Conservation (phyloP, 2,797 vertebrate species). For the Gymnocypris eckloni region DNA sequence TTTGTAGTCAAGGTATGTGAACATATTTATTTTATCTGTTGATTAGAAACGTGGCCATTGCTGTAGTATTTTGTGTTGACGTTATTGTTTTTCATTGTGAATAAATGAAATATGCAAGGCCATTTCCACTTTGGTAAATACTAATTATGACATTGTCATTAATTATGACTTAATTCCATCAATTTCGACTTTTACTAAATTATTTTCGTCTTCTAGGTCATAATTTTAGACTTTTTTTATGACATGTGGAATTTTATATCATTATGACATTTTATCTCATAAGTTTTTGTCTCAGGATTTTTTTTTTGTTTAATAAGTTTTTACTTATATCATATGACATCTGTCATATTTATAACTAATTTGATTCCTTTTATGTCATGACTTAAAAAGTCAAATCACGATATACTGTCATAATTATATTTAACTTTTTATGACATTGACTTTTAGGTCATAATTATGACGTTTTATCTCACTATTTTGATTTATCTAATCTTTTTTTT, state of each 20-base stretch:
- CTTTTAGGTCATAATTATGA: neutral
- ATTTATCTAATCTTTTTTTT: too few species aligned
- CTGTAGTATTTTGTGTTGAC: neutral
- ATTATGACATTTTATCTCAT: too few species aligned
- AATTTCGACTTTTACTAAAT: neutral
- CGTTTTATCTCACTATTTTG: too few species aligned
- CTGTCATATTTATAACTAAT: too few species aligned
- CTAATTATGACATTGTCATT: neutral
- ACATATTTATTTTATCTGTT: neutral
- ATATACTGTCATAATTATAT: neutral
- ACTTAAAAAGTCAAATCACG: neutral
- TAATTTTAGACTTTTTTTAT: too few species aligned
- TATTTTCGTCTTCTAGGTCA: too few species aligned
- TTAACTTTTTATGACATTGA: neutral
- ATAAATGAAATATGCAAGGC: neutral
- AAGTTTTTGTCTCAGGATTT: neutral
- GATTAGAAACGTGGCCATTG: neutral
- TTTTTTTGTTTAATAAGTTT: too few species aligned
- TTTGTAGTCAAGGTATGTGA: slow-evolving; percentile 89
- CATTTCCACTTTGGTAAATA: neutral
- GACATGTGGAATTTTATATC: too few species aligned
- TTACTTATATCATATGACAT: too few species aligned
- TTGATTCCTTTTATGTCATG: too few species aligned
- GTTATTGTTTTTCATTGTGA: neutral
- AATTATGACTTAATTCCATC: neutral